Conservation (phyloP, 2,888 invertebrate genomes). For the Eilema caniola region DNA sequence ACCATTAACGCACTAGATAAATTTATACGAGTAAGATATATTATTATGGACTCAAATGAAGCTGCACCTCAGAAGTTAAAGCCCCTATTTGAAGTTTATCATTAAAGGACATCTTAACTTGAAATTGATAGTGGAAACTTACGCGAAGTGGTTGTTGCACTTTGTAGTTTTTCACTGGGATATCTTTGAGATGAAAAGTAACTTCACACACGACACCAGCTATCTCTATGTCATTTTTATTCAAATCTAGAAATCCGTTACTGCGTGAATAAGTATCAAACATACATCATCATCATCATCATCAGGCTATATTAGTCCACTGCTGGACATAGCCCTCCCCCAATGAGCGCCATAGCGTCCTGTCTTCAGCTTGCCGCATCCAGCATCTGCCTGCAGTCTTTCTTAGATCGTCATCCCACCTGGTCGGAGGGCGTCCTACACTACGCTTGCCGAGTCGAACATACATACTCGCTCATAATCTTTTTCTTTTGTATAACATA, state of each 20-base stretch:
- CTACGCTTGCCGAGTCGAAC: too few species aligned
- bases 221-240: not conserved
- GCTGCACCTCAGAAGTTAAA: not conserved
- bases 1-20: slow-evolving; percentile 20
- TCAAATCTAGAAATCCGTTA: not conserved
- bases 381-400: too few species aligned
- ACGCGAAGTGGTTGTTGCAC: not conserved
- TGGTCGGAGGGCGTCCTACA: too few species aligned
- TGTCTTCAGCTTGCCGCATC: too few species aligned
- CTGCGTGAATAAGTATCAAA: not conserved
- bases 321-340: too few species aligned
- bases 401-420: too few species aligned
- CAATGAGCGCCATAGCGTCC: too few species aligned
- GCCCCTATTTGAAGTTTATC: slow-evolving; percentile 4
- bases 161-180: not conserved
- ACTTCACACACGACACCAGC: not conserved
- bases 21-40: not conserved
- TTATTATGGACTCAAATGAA: not conserved
- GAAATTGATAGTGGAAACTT: not conserved
- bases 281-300: too few species aligned
- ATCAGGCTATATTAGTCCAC: too few species aligned
- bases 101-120: slow-evolving; percentile 4
- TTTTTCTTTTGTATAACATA: not conserved
- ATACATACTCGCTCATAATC: not conserved
- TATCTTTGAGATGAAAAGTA: too few species aligned